phyloP scores from a whole-genome alignment of 2,113 vertebrate species.

The Gallinago jamesoni region DNA sequence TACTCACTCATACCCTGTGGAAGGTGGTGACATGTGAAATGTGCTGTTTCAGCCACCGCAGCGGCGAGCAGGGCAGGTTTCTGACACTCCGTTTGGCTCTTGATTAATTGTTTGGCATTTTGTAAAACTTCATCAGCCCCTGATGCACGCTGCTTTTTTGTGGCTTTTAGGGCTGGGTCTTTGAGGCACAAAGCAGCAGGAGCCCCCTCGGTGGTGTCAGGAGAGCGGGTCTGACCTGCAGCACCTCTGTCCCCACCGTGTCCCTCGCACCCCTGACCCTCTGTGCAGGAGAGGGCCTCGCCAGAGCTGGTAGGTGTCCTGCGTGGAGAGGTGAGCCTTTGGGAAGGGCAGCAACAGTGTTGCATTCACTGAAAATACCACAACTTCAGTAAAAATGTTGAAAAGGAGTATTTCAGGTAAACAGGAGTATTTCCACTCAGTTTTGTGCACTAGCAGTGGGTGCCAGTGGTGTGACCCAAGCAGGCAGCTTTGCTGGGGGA shows the following conservation, averaged over 20 bases:
- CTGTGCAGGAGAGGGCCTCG: rapidly evolving
- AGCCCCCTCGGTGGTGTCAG: not conserved
- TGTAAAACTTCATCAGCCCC: not conserved
- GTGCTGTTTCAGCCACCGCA: not conserved
- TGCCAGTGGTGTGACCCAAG: not conserved
- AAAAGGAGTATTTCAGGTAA: not conserved
- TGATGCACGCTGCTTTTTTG: not conserved
- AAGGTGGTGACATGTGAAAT: not conserved
- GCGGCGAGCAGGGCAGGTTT: not conserved
- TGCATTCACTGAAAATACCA: rapidly evolving
- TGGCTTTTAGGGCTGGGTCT: not conserved
- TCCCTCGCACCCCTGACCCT: rapidly evolving
- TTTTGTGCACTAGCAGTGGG: not conserved
- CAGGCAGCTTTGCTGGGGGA: not conserved
- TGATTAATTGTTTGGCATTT: not conserved
- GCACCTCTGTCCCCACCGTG: rapidly evolving
- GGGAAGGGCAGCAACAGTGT: not conserved
- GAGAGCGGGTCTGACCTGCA: not conserved
- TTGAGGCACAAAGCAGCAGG: not conserved
- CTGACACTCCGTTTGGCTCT: not conserved
- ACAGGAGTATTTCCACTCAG: not conserved
- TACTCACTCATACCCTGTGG: not conserved
- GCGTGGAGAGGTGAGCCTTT: not conserved
- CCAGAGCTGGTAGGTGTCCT: rapidly evolving
- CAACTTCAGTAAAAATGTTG: not conserved